phyloP scores from a whole-genome alignment of 2,113 vertebrate genomes.

The Scomber japonicus region DNA sequence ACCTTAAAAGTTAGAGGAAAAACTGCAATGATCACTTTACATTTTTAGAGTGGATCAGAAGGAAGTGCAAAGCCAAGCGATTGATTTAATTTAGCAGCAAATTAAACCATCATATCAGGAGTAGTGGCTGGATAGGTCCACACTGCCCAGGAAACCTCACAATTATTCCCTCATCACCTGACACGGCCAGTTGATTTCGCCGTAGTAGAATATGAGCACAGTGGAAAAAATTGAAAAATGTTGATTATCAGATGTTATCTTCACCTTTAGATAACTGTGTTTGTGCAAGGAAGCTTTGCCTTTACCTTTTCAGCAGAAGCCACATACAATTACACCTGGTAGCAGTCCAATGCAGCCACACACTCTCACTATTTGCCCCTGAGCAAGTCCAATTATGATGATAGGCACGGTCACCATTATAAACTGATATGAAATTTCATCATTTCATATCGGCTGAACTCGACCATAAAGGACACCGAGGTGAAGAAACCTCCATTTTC shows the following conservation, averaged over 20 bases:
- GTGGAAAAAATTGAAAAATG: conserved; percentile 1
- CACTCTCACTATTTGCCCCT: conserved; percentile 34
- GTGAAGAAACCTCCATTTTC: conserved; percentile 48
- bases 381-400: conserved; percentile 50
- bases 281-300: neutral
- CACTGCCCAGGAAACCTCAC: neutral
- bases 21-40: conserved; percentile 50
- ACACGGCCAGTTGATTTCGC: conserved; percentile 21
- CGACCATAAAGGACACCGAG: conserved; percentile 57
- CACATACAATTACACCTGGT: conserved; percentile 27
- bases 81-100: conserved; percentile 38
- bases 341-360: conserved; percentile 11
- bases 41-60: conserved; percentile 4
- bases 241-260: conserved; percentile 33
- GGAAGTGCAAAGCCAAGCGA: conserved; percentile 32
- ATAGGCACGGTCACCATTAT: conserved; percentile 35
- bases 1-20: conserved; percentile 53
- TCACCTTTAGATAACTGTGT: conserved; percentile 4
- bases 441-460: conserved; percentile 54
- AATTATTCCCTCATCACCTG: conserved; percentile 23
- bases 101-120: conserved; percentile 39
- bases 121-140: neutral
- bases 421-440: conserved; percentile 62
- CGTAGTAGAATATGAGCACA: conserved; percentile 2
- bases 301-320: neutral